phyloP scores from a whole-genome alignment of 2,797 vertebrate species.

The Acanthornis magna region DNA sequence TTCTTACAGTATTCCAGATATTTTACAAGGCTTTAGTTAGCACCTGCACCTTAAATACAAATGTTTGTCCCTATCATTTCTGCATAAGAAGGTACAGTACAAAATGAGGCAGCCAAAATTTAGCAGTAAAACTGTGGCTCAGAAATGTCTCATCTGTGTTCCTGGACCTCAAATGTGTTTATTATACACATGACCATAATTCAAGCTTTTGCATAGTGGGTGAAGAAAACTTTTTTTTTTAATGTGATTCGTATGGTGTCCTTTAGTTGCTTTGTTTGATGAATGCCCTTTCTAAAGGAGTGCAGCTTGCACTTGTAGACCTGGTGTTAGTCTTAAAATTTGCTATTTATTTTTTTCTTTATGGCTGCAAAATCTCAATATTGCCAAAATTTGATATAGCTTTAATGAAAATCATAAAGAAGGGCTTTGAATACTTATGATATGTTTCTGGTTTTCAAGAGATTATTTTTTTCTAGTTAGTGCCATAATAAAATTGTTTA shows the following conservation, averaged over 20 bases:
- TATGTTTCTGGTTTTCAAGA: not conserved
- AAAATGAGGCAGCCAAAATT: not conserved
- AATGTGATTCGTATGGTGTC: not conserved
- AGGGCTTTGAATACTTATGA: not conserved
- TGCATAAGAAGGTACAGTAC: not conserved
- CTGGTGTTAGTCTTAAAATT: not conserved
- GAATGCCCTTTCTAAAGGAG: not conserved
- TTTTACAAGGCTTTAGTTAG: not conserved
- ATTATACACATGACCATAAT: rapidly evolving
- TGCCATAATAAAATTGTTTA: not conserved
- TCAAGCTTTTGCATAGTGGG: not conserved
- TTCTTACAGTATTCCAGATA: not conserved
- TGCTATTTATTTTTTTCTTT: not conserved
- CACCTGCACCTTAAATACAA: not conserved
- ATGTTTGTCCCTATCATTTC: not conserved
- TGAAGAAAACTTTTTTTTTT: not conserved
- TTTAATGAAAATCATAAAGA: not conserved
- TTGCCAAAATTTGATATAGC: not conserved
- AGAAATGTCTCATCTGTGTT: not conserved
- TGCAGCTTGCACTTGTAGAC: not conserved
- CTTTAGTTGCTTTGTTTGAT: not conserved
- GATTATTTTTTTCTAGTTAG: not conserved
- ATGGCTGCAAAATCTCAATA: not conserved
- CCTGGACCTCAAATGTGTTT: not conserved
- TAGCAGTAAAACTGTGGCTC: not conserved